These are phyloP conservation scores for Tortricodes alternella DNA, from an alignment of 2,888 invertebrate genomes.

Conservation along the genomic window DNA sequence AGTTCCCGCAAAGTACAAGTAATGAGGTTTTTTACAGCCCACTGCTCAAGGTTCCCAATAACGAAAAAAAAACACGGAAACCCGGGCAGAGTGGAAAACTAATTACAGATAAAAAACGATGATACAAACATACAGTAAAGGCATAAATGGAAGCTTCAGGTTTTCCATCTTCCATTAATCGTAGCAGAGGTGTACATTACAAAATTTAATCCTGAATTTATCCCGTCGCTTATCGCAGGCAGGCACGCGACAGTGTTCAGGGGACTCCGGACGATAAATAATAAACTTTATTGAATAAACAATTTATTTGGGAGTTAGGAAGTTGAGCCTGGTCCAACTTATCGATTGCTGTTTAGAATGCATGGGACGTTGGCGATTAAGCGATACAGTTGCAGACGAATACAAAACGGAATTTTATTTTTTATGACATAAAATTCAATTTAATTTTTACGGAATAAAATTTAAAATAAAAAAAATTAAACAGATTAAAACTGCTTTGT, in stretches of 20 bases:
- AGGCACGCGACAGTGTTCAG: slow-evolving; percentile 31
- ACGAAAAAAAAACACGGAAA: not conserved
- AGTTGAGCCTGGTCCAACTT: slow-evolving; percentile 1
- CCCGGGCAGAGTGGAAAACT: not conserved
- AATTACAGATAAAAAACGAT: slow-evolving; percentile 6
- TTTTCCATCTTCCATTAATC: not conserved
- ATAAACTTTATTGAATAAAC: slow-evolving; percentile 37
- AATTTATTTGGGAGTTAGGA: slow-evolving; percentile 31
- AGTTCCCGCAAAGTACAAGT: slow-evolving; percentile 16
- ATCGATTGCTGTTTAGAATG: slow-evolving; percentile 12
- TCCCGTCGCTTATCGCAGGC: slow-evolving; percentile 30
- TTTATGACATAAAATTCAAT: too few relatives aligned
- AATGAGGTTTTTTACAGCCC: slow-evolving; percentile 25
- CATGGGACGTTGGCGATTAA: slow-evolving; percentile 1
- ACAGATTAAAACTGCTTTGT: not conserved
- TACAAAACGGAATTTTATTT: too few relatives aligned
- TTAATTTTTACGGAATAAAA: too few relatives aligned
- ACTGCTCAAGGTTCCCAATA: not conserved
- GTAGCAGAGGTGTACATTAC: slow-evolving; percentile 15
- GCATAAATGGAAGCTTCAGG: not conserved
- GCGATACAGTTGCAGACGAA: too few relatives aligned
- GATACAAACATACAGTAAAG: not conserved
- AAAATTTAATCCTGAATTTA: slow-evolving; percentile 31
- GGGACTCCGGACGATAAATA: slow-evolving; percentile 34
- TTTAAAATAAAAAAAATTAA: too few relatives aligned